These are phyloP conservation scores for Oryzias celebensis DNA, from an alignment of 2,113 vertebrate species.

Conservation along the genomic window DNA sequence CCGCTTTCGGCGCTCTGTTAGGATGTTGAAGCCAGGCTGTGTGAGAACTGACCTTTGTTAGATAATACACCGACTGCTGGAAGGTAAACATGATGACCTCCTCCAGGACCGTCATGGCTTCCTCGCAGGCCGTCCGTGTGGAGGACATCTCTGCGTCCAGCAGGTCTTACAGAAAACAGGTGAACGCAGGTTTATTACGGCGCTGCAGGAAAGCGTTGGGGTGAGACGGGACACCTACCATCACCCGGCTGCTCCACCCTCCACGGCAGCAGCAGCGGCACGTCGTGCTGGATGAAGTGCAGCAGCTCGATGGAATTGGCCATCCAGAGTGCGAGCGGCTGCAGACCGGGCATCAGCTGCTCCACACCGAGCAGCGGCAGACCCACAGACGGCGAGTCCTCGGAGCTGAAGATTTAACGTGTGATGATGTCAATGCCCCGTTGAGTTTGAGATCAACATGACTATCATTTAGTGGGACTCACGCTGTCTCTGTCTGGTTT, in stretches of 20 bases:
- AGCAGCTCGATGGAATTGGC: constrained; percentile 81
- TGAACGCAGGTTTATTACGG: neutral
- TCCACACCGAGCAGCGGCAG: constrained; percentile 44
- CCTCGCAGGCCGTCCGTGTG: constrained; percentile 74
- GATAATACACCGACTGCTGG: constrained; percentile 83
- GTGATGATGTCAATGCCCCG: no score
- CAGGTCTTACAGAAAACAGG: constrained; percentile 45
- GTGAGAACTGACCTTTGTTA: constrained; percentile 76
- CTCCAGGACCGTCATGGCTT: constrained; percentile 81
- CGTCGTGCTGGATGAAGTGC: constrained; percentile 79
- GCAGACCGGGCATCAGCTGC: constrained; percentile 71
- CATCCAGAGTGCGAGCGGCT: constrained; percentile 79
- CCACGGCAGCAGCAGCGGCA: constrained; percentile 74
- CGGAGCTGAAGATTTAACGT: neutral
- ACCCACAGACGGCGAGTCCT: constrained; percentile 23
- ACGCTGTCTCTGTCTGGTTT: constrained; percentile 74
- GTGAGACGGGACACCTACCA: constrained; percentile 23
- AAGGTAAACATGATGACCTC: constrained; percentile 85
- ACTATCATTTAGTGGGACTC: constrained; percentile 45
- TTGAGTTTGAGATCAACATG: no score
- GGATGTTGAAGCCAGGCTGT: neutral
- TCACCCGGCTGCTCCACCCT: constrained; percentile 50
- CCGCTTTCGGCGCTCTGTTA: constrained; percentile 2
- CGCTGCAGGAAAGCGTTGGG: neutral
- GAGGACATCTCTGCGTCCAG: constrained; percentile 64